Evolutionary conservation across 1,140 invertebrate species (phyloP), one percentile per base, ranked within the genome.

Genomic region (Antheraea mylitta): DNA sequence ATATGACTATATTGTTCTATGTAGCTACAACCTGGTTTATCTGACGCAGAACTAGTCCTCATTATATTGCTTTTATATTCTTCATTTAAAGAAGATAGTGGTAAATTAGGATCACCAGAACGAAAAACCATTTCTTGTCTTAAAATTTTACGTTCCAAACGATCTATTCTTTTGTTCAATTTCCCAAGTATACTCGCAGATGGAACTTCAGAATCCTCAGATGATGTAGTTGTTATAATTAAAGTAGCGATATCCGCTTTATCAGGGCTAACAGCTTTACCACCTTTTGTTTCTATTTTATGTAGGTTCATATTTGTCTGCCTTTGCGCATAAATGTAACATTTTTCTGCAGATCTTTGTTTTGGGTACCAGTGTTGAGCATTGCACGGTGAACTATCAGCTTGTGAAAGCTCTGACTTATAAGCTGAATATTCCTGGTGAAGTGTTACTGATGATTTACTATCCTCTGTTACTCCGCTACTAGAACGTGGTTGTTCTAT

Each of bases 1-100:
- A 92, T 77, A 59, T 89, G 90, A 38, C 87, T 91, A 64, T 91
- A 92, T 66, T 87, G 83, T 61, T 92, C 81, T 42, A 90, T 81
- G 64, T 92, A 92, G 64, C 89, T 92, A 73, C 88, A 91, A n/a
- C 85, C 83, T 18, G 88, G 79, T 62, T 72, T 76, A 7, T 67
- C 78, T 10, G 71, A 72, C n/a, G 66, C 76, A 66, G 75, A 73
- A 30, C 73, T 60, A 60, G 71, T 70, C 69, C 58, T 81, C 71
- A 77, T 83, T 64, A 70, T 75, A 58, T 75, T 72, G 38, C 80
- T 74, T 68, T 84, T 82, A 10, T 70, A 63, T 66, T 88, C 81
- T 71, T 85, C 85, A 74, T 87, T 83, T 67, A 81, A 84, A 36
- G 85, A 88, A 69, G 83, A 85, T 60, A 82, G 66, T 60, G 73